Evolutionary conservation across 1,140 invertebrate species (phyloP).

Genomic region (Drosophila lini): DNA sequence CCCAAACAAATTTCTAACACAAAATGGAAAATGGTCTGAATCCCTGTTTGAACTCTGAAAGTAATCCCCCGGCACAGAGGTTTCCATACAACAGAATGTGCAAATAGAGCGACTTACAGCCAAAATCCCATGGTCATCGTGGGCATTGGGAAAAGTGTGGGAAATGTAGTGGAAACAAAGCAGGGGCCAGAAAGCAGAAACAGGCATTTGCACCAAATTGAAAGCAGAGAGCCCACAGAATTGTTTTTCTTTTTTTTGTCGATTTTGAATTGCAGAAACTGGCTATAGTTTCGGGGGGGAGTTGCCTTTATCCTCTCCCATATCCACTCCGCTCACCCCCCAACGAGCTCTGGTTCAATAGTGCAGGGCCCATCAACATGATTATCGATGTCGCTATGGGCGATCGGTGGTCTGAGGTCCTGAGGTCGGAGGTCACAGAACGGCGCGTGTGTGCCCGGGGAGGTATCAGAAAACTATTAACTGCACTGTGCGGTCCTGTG

Average conservation of each 20-base stretch:
- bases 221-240: conserved; percentile 37
- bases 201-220: conserved; percentile 44
- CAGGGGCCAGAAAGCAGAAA: conserved; percentile 23
- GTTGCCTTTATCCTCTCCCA: conserved; percentile 1
- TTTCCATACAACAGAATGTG: conserved; percentile 20
- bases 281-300: conserved; percentile 12
- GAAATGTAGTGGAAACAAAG: conserved; percentile 43
- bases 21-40: not conserved
- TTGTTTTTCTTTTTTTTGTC: conserved; percentile 14
- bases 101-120: conserved; percentile 31
- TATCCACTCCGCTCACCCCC: not conserved
- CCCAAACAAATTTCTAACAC: not conserved
- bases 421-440: conserved; percentile 31
- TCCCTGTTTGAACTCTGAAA: not conserved
- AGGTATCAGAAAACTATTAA: conserved; percentile 64
- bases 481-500: conserved; percentile 59
- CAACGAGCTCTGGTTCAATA: conserved; percentile 29
- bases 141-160: conserved; percentile 21
- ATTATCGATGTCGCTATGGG: conserved; percentile 50
- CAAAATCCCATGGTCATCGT: conserved; percentile 37
- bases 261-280: conserved; percentile 29
- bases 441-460: conserved; percentile 33
- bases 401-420: conserved; percentile 36
- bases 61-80: not conserved
- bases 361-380: conserved; percentile 41